These are phyloP conservation scores for Coendou prehensilis DNA, from an alignment of 2,797 vertebrate species.

Conservation along the genomic window DNA sequence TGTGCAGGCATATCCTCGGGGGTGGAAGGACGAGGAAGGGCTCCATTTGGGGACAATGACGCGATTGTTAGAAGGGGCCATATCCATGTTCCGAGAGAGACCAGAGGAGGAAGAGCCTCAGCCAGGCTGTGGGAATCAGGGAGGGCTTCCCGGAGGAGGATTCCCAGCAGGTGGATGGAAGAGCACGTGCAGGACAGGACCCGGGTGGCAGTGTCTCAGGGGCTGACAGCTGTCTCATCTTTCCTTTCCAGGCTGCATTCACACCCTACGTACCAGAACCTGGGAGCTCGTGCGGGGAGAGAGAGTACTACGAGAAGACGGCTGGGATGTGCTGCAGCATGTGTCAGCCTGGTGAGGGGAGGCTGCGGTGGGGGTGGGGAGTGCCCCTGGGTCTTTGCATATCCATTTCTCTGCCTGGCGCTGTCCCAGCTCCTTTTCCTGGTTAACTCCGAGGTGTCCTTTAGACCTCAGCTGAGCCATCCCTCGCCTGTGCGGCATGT, in stretches of 20 bases:
- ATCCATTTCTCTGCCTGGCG: neutral
- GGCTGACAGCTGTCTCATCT: neutral
- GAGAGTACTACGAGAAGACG: conserved; percentile 81
- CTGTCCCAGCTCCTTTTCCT: neutral
- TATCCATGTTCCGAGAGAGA: neutral
- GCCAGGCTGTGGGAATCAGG: neutral
- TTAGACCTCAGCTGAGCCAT: neutral
- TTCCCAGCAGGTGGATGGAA: neutral
- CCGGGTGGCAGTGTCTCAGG: neutral
- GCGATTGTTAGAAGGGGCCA: neutral
- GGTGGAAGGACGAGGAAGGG: neutral
- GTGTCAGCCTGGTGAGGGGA: conserved; percentile 87
- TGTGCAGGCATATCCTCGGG: rapidly evolving
- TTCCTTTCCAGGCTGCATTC: conserved; percentile 33
- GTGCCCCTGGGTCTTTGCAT: neutral
- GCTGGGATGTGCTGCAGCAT: conserved; percentile 85
- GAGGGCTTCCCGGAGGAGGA: neutral
- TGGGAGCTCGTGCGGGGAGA: neutral
- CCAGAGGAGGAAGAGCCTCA: neutral
- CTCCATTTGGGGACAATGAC: neutral
- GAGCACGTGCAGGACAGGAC: neutral
- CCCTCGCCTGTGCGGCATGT: neutral
- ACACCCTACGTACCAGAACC: conserved; percentile 33
- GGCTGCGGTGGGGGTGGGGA: neutral
- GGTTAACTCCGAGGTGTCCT: neutral